These are phyloP conservation scores for Alitta virens DNA, from an alignment of 2,888 invertebrate genomes.

Conservation along the genomic window DNA sequence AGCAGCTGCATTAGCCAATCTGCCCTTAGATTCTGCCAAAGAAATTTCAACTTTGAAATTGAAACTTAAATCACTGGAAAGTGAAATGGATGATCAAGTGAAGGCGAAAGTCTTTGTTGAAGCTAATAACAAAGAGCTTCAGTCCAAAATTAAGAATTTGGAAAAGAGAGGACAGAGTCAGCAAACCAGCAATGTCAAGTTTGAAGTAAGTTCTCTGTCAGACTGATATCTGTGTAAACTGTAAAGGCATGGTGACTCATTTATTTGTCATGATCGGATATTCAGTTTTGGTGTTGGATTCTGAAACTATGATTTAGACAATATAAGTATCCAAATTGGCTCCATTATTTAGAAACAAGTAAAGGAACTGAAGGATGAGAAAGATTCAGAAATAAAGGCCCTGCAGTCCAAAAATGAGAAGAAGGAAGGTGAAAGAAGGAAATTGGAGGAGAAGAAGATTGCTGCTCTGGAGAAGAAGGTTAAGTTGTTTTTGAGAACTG, in stretches of 20 bases:
- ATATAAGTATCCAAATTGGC: background rate
- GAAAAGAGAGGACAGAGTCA: constrained; percentile 39
- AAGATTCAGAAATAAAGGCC: constrained; percentile 40
- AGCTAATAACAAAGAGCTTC: constrained; percentile 39
- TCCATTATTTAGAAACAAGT: constrained; percentile 32
- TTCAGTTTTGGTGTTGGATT: no score
- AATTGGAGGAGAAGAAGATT: constrained; percentile 40
- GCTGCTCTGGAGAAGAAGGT: constrained; percentile 37
- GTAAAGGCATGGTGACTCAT: background rate
- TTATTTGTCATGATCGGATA: no score
- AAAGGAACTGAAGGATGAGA: constrained; percentile 37
- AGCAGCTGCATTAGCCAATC: constrained; percentile 39
- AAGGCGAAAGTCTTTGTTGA: constrained; percentile 27
- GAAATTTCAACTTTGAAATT: constrained; percentile 46
- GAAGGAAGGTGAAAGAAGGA: constrained; percentile 37
- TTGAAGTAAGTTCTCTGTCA: constrained; percentile 34
- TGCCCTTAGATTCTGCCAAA: constrained; percentile 45
- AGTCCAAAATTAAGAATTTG: constrained; percentile 35
- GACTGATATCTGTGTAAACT: background rate
- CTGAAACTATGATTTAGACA: no score
- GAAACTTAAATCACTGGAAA: constrained; percentile 31
- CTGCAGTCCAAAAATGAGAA: constrained; percentile 40
- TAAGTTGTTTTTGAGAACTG: background rate
- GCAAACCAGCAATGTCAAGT: constrained; percentile 37
- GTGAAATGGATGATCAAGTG: background rate